Evolutionary conservation across 2,113 vertebrate genomes (phyloP), one percentile per base, ranked within the genome.

Genomic region (Fulmarus glacialis): DNA sequence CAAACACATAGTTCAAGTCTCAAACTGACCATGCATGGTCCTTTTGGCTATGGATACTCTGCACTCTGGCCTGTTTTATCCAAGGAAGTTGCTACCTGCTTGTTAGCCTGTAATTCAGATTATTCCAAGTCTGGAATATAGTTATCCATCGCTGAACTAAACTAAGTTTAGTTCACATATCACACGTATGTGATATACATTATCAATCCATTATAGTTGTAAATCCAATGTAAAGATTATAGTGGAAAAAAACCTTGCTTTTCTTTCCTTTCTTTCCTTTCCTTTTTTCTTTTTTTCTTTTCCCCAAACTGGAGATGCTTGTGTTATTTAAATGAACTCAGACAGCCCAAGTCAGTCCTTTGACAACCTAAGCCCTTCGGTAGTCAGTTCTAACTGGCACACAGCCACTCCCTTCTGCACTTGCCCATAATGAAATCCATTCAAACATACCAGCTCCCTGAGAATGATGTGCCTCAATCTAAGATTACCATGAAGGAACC

Each of bases 241-340:
- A 88, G 50, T 78, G 91, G 63, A 29, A 93, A 93, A 93, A 90
- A 74, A 8, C n/a, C 59, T 66, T 73, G 1, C 26, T 29, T 36
- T 60, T 12, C 23, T 30, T 34, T 50, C 29, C 19, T 40, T 53
- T 52, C 34, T 30, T 63, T 20, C 9, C 17, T 23, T 48, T 59
- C 11, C 8, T 14, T 32, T 38, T 36, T 40, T 20, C 1, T 15
- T 24, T 20, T 52, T 20, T 40, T 2, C 6, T 50, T 53, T 62
- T 40, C 86, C 89, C 77, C 73, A 64, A 72, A 96, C 83, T 89
- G 53, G 48, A 90, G 85, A 80, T 93, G 64, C 77, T 88, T 90
- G 88, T 87, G 89, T 97, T 96, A 97, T 97, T 97, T 97, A 97
- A 97, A 98, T 96, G 85, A 96, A 94, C 91, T 96, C 94, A 24